Conservation (phyloP, 2,113 vertebrate species). For the Hylia prasina region DNA sequence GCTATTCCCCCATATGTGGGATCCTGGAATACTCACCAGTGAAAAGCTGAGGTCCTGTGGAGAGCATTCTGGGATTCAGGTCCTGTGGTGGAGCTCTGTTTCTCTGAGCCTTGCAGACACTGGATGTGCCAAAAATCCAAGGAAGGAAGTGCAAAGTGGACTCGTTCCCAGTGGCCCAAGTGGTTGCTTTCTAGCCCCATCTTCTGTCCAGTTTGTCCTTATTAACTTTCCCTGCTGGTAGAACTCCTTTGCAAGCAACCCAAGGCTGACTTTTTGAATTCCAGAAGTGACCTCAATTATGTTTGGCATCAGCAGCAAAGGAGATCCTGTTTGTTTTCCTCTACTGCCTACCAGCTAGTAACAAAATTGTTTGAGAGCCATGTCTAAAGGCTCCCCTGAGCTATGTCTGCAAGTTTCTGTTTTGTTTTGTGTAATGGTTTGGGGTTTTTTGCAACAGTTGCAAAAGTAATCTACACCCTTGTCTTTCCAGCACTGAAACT, state of each 20-base stretch:
- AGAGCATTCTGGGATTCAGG: not conserved
- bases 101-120: not conserved
- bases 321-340: not conserved
- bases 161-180: not conserved
- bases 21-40: not conserved
- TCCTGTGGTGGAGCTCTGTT: not conserved
- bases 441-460: not conserved
- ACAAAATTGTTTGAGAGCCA: not conserved
- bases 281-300: not conserved
- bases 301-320: not conserved
- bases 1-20: fast-evolving
- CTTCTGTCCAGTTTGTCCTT: not conserved
- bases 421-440: too few species aligned
- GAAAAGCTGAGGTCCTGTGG: not conserved
- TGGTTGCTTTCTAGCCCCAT: not conserved
- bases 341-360: not conserved
- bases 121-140: not conserved
- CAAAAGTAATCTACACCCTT: not conserved
- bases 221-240: not conserved
- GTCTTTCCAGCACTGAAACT: not conserved
- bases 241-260: not conserved
- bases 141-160: not conserved
- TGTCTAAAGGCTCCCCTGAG: not conserved
- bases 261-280: not conserved
- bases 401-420: not conserved